Percentiles rank a stretch among this genome's conserved stretches.
phyloP scores from a whole-genome alignment of 1,140 invertebrate genomes.

The Heliconius hewitsoni region DNA sequence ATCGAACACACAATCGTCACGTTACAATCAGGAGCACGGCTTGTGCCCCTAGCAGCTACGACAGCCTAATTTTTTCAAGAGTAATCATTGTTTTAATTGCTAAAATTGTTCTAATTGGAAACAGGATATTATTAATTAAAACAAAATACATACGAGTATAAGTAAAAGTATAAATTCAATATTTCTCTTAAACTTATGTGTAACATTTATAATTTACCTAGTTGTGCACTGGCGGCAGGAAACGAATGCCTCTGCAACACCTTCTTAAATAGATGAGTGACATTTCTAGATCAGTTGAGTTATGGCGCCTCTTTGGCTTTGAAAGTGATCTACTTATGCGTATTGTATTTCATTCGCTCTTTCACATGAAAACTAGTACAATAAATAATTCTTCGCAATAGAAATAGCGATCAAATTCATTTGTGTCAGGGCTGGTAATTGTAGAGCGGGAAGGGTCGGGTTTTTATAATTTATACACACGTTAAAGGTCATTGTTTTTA shows the following conservation, averaged over 20 bases:
- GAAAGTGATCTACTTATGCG: slow-evolving; percentile 45
- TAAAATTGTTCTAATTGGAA: not conserved
- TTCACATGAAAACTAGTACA: slow-evolving; percentile 35
- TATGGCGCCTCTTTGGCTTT: slow-evolving; percentile 42
- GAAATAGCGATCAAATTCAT: slow-evolving; percentile 40
- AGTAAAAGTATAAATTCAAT: not conserved
- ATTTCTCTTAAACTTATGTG: not conserved
- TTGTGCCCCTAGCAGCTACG: too few relatives aligned
- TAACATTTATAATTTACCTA: slow-evolving; percentile 36
- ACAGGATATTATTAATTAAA: not conserved
- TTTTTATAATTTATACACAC: not conserved
- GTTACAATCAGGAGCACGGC: too few relatives aligned
- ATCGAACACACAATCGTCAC: too few relatives aligned
- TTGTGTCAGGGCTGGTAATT: not conserved
- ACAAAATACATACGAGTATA: not conserved
- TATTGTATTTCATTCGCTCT: slow-evolving; percentile 46
- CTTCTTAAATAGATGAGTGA: slow-evolving; percentile 46
- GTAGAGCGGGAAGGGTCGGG: not conserved
- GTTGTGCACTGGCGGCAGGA: slow-evolving; percentile 27
- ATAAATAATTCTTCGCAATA: slow-evolving; percentile 39
- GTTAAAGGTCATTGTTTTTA: too few relatives aligned
- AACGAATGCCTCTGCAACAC: slow-evolving; percentile 17
- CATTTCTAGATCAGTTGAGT: slow-evolving; percentile 55
- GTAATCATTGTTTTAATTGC: too few relatives aligned
- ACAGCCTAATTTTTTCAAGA: too few relatives aligned